These are phyloP conservation scores for Prionchulus punctatus DNA, from an alignment of 2,888 invertebrate species.

Conservation along the genomic window DNA sequence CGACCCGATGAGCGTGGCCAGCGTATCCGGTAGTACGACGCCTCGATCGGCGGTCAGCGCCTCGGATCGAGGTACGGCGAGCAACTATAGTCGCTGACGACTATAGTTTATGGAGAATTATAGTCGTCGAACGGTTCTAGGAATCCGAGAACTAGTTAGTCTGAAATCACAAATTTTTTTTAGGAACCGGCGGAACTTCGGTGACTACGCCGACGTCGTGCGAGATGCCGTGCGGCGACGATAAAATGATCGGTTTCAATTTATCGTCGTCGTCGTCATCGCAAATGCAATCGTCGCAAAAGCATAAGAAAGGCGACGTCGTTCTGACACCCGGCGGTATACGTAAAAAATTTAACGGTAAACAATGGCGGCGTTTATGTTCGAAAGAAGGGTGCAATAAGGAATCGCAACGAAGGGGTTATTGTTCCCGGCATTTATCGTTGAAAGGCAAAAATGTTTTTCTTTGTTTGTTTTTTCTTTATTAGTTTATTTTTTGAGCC, in stretches of 20 bases:
- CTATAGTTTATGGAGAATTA: too few relatives aligned
- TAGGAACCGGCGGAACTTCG: not conserved
- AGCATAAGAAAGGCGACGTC: constrained; percentile 68
- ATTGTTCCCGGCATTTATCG: constrained; percentile 85
- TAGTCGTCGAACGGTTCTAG: too few relatives aligned
- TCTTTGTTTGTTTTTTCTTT: not conserved
- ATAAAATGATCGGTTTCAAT: not conserved
- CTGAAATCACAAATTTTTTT: too few relatives aligned
- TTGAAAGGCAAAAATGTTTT: constrained; percentile 50
- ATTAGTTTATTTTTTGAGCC: not conserved
- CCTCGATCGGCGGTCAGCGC: constrained; percentile 58
- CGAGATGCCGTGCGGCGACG: not conserved
- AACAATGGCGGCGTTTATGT: constrained; percentile 94
- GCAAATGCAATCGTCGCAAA: not conserved
- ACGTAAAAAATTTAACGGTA: constrained; percentile 96
- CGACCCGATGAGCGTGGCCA: not conserved
- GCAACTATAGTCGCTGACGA: not conserved
- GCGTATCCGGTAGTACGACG: constrained; percentile 40
- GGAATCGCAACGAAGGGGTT: constrained; percentile 91
- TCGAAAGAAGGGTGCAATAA: constrained; percentile 84
- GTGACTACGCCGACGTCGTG: not conserved
- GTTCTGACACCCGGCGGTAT: constrained; percentile 53
- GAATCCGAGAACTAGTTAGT: too few relatives aligned
- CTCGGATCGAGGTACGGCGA: not conserved
- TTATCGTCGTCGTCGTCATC: not conserved